Conservation (phyloP, 2,797 vertebrate genomes). For the Macropodus opercularis region DNA sequence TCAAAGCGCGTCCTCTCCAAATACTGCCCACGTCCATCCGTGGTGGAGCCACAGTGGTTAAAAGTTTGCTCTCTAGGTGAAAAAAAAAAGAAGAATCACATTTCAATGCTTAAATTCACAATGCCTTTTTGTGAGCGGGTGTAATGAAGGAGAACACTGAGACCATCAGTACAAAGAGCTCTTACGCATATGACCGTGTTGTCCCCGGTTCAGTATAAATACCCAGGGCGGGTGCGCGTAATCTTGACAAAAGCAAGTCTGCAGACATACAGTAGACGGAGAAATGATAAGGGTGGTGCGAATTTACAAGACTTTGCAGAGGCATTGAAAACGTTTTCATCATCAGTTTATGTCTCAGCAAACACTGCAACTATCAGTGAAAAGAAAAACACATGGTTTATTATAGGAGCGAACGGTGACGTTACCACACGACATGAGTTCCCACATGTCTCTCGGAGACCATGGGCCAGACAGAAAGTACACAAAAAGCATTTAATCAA, state of each 20-base stretch:
- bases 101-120: slow-evolving; percentile 64
- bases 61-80: slow-evolving; percentile 27
- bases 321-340: not conserved
- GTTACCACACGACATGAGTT: too few species aligned
- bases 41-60: not conserved
- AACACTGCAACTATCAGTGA: not conserved
- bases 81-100: slow-evolving; percentile 47
- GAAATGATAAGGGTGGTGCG: slow-evolving; percentile 14
- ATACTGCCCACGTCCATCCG: slow-evolving; percentile 15
- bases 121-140: slow-evolving; percentile 62
- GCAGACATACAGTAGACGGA: not conserved
- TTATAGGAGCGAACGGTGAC: too few species aligned
- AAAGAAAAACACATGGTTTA: too few species aligned
- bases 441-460: too few species aligned
- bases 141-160: slow-evolving; percentile 31
- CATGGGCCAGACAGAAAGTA: too few species aligned
- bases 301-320: not conserved
- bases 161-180: slow-evolving; percentile 7
- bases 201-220: slow-evolving; percentile 13
- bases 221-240: slow-evolving; percentile 11
- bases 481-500: too few species aligned
- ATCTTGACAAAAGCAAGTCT: slow-evolving; percentile 36
- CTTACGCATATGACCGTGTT: not conserved
- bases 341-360: not conserved
- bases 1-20: slow-evolving; percentile 23